Evolutionary conservation across 2,113 vertebrate genomes (phyloP).

Genomic region (Oophaga pumilio): DNA sequence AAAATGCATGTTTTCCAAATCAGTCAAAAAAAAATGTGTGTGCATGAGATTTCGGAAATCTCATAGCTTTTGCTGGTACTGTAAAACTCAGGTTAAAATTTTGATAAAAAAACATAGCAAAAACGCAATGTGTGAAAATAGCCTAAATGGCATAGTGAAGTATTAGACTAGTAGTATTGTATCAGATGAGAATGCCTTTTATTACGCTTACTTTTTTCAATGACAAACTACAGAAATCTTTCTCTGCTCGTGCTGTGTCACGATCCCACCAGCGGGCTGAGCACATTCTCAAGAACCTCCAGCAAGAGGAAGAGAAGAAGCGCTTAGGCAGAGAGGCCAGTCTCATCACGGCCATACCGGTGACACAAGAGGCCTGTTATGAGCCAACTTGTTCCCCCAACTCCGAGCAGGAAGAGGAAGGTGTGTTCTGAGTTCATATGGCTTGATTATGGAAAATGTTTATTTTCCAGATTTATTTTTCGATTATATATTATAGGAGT

Average conservation of each 20-base stretch:
- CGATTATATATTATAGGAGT: background rate
- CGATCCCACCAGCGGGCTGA: slow-evolving; percentile 97
- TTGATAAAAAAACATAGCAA: no score
- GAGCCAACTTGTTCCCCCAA: slow-evolving; percentile 93
- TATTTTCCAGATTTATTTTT: background rate
- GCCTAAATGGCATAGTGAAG: background rate
- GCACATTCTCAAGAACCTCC: slow-evolving; percentile 97
- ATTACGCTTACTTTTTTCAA: slow-evolving; percentile 8
- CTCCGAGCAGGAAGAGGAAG: slow-evolving; percentile 97
- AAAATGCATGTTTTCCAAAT: no score
- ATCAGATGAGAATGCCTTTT: slow-evolving; percentile 6
- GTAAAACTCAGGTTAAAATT: no score
- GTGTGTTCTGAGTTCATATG: slow-evolving; percentile 70
- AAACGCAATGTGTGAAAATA: no score
- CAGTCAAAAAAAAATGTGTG: no score
- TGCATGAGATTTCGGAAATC: no score
- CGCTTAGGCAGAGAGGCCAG: slow-evolving; percentile 94
- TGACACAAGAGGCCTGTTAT: slow-evolving; percentile 95
- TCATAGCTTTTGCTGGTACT: no score
- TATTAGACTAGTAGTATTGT: background rate
- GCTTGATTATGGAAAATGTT: background rate
- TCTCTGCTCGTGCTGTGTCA: slow-evolving; percentile 94
- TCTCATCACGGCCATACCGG: slow-evolving; percentile 95
- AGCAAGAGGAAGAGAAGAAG: slow-evolving; percentile 96
- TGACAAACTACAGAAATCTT: slow-evolving; percentile 84